Evolutionary conservation across 2,888 invertebrate genomes (phyloP).

Genomic region (Cordilura impudica): DNA sequence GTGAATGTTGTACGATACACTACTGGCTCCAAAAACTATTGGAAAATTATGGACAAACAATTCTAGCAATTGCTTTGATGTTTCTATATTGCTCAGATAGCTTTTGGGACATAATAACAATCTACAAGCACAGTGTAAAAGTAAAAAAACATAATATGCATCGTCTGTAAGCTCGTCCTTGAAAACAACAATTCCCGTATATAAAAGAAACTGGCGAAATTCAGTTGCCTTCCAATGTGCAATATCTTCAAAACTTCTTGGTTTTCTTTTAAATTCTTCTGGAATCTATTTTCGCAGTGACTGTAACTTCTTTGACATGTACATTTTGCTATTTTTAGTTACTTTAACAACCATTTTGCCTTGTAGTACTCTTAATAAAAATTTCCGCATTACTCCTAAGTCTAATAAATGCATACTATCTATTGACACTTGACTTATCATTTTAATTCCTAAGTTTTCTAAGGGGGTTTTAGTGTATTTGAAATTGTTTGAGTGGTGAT

Average conservation of each 20-base stretch:
- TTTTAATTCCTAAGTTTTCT: no score
- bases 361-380: conserved; percentile 2
- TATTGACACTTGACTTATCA: conserved; percentile 1
- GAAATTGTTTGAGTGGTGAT: no score
- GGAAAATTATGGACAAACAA: conserved; percentile 9
- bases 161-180: background rate
- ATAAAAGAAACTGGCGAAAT: no score
- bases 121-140: conserved; percentile 36
- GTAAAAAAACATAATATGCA: conserved; percentile 24
- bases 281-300: no score
- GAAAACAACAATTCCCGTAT: no score
- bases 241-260: no score
- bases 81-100: background rate
- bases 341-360: background rate
- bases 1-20: no score
- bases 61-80: background rate
- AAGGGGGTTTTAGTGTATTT: no score
- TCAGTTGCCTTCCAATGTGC: no score
- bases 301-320: no score
- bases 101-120: conserved; percentile 2
- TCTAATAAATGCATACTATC: conserved; percentile 27
- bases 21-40: conserved; percentile 1
- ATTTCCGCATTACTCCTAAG: no score
- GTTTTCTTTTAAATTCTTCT: no score
- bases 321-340: background rate